Evolutionary conservation across 2,888 invertebrate genomes (phyloP).

Genomic region (Standfussiana lucernea): DNA sequence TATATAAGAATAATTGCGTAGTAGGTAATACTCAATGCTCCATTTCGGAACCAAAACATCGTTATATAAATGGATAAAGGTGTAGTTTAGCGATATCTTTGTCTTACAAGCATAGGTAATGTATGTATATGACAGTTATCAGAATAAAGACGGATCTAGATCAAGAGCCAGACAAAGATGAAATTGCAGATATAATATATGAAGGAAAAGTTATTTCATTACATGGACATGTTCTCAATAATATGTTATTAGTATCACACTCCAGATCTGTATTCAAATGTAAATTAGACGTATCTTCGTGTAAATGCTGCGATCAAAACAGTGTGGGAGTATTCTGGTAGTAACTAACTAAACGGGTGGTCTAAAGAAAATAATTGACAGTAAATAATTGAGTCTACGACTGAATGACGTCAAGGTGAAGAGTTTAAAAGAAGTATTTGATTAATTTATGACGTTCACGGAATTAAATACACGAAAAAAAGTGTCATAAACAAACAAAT

Average conservation of each 20-base stretch:
- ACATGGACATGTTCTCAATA: conserved; percentile 53
- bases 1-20: background rate
- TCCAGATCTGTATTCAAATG: conserved; percentile 65
- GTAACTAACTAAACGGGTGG: conserved; percentile 61
- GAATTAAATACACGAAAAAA: conserved; percentile 52
- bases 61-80: background rate
- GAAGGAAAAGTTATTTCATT: conserved; percentile 42
- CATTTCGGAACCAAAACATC: background rate
- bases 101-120: background rate
- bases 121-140: background rate
- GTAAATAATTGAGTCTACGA: conserved; percentile 64
- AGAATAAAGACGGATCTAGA: background rate
- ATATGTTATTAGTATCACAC: conserved; percentile 62
- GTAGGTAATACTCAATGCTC: background rate
- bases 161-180: conserved; percentile 4
- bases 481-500: conserved; percentile 58
- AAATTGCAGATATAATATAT: conserved; percentile 23
- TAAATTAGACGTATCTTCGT: conserved; percentile 67
- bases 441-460: conserved; percentile 60
- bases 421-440: conserved; percentile 57
- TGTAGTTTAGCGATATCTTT: background rate
- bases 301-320: conserved; percentile 64
- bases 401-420: conserved; percentile 62
- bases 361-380: conserved; percentile 65
- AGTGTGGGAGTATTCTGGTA: conserved; percentile 65